Evolutionary conservation across 2,888 invertebrate species (phyloP).

Genomic region (Pecten maximus): DNA sequence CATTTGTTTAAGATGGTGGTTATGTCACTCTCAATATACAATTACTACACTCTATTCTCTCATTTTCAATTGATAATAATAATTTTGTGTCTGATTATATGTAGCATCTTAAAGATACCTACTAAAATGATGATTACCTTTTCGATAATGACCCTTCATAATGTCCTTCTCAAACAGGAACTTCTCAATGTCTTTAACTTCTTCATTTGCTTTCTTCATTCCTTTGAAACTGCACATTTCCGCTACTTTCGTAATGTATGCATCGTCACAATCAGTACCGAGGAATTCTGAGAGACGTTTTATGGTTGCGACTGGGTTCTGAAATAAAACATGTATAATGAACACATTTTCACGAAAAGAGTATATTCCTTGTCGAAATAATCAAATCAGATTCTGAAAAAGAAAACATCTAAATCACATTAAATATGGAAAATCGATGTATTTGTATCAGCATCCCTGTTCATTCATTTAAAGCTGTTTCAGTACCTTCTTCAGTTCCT

Average conservation of each 20-base stretch:
- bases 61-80: too few species aligned
- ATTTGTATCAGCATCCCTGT: background rate
- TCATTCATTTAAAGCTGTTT: too few species aligned
- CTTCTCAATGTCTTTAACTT: background rate
- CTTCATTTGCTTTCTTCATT: slow-evolving; percentile 7
- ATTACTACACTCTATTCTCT: too few species aligned
- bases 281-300: slow-evolving; percentile 23
- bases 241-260: background rate
- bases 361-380: too few species aligned
- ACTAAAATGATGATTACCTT: background rate
- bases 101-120: too few species aligned
- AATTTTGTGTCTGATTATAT: too few species aligned
- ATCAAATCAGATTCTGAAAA: too few species aligned
- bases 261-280: background rate
- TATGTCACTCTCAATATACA: too few species aligned
- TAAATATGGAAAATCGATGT: background rate
- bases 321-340: background rate
- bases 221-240: slow-evolving; percentile 38
- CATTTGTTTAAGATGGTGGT: too few species aligned
- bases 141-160: background rate
- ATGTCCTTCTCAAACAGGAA: background rate
- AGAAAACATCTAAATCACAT: too few species aligned
- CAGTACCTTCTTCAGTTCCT: background rate
- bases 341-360: too few species aligned
- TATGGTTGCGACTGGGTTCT: background rate